A percentile compares a stretch with the other conserved stretches of the same genome.
Evolutionary conservation across 2,113 vertebrate species (phyloP).

Genomic region (Chrysemys picta): DNA sequence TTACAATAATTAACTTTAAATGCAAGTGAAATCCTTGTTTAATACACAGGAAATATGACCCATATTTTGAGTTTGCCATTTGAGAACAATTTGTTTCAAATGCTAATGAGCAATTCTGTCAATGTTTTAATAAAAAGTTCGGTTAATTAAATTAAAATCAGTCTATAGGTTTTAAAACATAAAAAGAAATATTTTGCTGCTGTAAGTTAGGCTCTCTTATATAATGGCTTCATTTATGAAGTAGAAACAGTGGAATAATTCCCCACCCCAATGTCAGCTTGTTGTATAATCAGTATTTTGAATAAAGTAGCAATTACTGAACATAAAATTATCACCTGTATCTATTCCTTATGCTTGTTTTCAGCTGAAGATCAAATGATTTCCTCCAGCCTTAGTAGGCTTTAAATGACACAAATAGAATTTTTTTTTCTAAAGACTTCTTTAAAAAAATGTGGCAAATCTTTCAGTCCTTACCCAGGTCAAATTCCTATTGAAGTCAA

Average conservation of each 20-base stretch:
- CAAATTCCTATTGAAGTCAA: neutral
- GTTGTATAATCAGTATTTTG: neutral
- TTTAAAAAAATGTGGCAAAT: slow-evolving; percentile 45
- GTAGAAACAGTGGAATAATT: neutral
- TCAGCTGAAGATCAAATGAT: slow-evolving; percentile 23
- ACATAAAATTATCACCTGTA: neutral
- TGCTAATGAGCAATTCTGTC: neutral
- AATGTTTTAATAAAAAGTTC: neutral
- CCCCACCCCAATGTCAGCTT: neutral
- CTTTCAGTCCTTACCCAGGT: slow-evolving; percentile 14
- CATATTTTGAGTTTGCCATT: neutral
- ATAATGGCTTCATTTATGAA: neutral
- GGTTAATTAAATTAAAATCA: slow-evolving; percentile 28
- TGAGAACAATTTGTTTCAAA: neutral
- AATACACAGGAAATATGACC: neutral
- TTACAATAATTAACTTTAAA: no score
- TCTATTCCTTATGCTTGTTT: neutral
- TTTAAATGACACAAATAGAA: slow-evolving; percentile 51
- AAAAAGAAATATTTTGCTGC: neutral
- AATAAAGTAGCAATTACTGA: neutral
- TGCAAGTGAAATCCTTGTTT: neutral
- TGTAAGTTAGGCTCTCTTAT: neutral
- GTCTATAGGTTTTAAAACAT: neutral
- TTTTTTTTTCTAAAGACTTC: neutral
- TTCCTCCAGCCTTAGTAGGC: slow-evolving; percentile 38